A percentile compares a stretch with the other conserved stretches of the same genome.
These are phyloP conservation scores for Macrotis lagotis DNA, from an alignment of 2,113 vertebrate species.

Conservation along the genomic window DNA sequence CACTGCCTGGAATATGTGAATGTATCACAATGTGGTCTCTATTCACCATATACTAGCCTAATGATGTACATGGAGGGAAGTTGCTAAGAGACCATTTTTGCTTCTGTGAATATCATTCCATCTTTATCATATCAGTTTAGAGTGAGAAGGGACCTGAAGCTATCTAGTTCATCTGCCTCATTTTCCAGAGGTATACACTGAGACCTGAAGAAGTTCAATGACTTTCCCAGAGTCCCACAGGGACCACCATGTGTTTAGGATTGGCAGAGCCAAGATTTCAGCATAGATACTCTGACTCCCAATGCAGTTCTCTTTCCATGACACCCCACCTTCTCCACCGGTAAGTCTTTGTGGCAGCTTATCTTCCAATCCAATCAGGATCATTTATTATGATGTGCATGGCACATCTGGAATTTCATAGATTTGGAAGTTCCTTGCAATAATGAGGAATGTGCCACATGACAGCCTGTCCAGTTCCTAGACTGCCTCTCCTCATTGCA, in stretches of 20 bases:
- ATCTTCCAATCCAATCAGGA: not conserved
- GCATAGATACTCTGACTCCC: not conserved
- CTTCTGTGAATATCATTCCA: slow-evolving; percentile 41
- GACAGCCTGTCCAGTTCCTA: not conserved
- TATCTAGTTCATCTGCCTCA: not conserved
- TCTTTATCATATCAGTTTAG: not conserved
- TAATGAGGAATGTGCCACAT: not conserved
- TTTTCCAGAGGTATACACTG: not conserved
- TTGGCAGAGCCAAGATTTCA: not conserved
- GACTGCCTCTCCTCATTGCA: not conserved
- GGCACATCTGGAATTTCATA: not conserved
- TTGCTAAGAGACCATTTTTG: slow-evolving; percentile 4
- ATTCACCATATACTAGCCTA: not conserved
- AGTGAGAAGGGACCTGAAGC: not conserved
- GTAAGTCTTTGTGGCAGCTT: not conserved
- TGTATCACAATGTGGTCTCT: not conserved
- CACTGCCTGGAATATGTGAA: not conserved
- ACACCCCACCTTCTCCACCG: not conserved
- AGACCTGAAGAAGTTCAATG: not conserved
- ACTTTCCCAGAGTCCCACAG: not conserved
- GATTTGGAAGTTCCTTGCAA: not conserved
- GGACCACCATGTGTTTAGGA: not conserved
- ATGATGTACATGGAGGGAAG: slow-evolving; percentile 3
- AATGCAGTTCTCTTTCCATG: not conserved
- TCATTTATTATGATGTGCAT: not conserved